Percentiles rank a stretch among this genome's conserved stretches.
These are phyloP conservation scores for Phyllotreta striolata DNA, from an alignment of 2,888 invertebrate genomes.

Conservation along the genomic window DNA sequence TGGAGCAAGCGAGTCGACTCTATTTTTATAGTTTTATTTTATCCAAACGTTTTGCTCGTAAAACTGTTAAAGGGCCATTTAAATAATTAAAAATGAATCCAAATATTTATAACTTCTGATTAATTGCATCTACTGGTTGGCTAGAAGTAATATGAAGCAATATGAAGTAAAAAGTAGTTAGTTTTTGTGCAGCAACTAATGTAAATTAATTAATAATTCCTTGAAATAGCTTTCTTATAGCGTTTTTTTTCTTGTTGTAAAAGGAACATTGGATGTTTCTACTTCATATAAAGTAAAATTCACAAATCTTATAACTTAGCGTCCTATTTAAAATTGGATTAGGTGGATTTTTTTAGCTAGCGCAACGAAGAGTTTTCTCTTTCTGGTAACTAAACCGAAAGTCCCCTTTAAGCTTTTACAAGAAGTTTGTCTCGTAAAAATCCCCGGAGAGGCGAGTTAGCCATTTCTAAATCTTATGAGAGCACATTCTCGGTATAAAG, in stretches of 20 bases:
- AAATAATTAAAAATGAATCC: too few species aligned
- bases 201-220: too few species aligned
- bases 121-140: too few species aligned
- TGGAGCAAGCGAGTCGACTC: slow-evolving; percentile 1
- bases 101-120: too few species aligned
- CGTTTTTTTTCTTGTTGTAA: neutral
- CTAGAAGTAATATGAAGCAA: too few species aligned
- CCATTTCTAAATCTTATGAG: slow-evolving; percentile 52
- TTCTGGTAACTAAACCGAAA: slow-evolving; percentile 43
- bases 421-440: slow-evolving; percentile 48
- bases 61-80: too few species aligned
- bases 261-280: slow-evolving; percentile 13
- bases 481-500: slow-evolving; percentile 48
- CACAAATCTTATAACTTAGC: slow-evolving; percentile 26
- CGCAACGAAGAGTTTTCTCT: slow-evolving; percentile 26
- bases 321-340: slow-evolving; percentile 33
- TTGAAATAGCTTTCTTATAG: too few species aligned
- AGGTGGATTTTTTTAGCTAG: slow-evolving; percentile 23
- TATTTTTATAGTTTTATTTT: too few species aligned
- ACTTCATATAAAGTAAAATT: slow-evolving; percentile 2
- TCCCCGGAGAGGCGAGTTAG: slow-evolving; percentile 47
- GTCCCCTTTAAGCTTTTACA: slow-evolving; percentile 46
- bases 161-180: too few species aligned
- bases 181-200: too few species aligned
- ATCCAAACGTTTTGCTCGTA: too few species aligned